Conservation (phyloP, 2,888 invertebrate genomes). For the Scaptomyza polygonia region DNA sequence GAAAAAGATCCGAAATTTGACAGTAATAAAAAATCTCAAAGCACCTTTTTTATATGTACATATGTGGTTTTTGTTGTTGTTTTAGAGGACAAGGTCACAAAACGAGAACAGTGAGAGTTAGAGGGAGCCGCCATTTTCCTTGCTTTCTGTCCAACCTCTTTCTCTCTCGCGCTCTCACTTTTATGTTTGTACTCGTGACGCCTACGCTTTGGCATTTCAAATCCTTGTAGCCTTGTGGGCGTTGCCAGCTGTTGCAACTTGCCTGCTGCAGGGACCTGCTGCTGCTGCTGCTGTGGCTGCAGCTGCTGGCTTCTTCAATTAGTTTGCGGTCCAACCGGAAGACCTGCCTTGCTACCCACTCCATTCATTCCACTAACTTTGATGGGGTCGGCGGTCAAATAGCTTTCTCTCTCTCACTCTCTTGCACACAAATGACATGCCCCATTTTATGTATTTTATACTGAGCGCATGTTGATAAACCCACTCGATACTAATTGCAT, state of each 20-base stretch:
- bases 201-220: constrained; percentile 41
- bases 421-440: neutral
- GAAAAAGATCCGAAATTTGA: too few relatives aligned
- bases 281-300: constrained; percentile 19
- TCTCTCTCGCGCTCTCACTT: neutral
- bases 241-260: constrained; percentile 41
- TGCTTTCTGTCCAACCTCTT: neutral
- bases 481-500: constrained; percentile 61
- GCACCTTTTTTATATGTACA: too few relatives aligned
- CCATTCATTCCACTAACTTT: constrained; percentile 10
- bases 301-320: constrained; percentile 18
- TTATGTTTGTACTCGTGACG: constrained; percentile 1
- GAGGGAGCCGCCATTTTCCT: constrained; percentile 29
- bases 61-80: too few relatives aligned
- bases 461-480: constrained; percentile 31
- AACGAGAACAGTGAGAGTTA: constrained; percentile 13
- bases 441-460: constrained; percentile 16
- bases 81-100: constrained; percentile 59
- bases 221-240: constrained; percentile 39
- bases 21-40: too few relatives aligned
- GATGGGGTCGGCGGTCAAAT: constrained; percentile 1
- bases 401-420: constrained; percentile 4
- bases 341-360: neutral
- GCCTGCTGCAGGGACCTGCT: constrained; percentile 24
- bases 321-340: constrained; percentile 20